A percentile compares a stretch with the other conserved stretches of the same genome.
These are phyloP conservation scores for Diprion similis DNA, from an alignment of 1,140 invertebrate genomes.

Conservation along the genomic window DNA sequence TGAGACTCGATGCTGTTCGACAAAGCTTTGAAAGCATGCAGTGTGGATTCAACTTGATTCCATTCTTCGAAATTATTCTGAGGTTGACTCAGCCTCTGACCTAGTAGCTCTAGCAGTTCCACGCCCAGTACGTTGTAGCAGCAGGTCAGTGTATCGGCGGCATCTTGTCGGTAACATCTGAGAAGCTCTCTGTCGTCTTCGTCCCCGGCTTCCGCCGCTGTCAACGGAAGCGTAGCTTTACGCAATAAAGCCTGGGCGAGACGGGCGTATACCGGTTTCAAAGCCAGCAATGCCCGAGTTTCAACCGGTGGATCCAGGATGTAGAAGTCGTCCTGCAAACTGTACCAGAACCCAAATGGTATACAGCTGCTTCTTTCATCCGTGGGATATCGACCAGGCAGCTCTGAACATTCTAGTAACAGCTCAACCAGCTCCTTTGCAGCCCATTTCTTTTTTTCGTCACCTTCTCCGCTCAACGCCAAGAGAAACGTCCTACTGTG, in stretches of 20 bases:
- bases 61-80: conserved; percentile 56
- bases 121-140: conserved; percentile 80
- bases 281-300: conserved; percentile 56
- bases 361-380: conserved; percentile 80
- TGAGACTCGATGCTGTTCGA: conserved; percentile 75
- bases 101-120: conserved; percentile 72
- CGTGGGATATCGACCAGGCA: conserved; percentile 82
- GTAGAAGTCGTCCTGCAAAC: conserved; percentile 78
- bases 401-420: conserved; percentile 76
- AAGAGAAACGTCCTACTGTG: conserved; percentile 48
- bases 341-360: conserved; percentile 91
- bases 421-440: conserved; percentile 64
- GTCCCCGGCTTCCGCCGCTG: conserved; percentile 52
- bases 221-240: conserved; percentile 68
- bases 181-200: conserved; percentile 85
- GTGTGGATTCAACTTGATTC: conserved; percentile 77
- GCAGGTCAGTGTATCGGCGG: conserved; percentile 88
- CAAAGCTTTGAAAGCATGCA: conserved; percentile 83
- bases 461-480: conserved; percentile 49
- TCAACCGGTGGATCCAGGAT: conserved; percentile 62
- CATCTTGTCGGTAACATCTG: conserved; percentile 90
- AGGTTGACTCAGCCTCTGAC: conserved; percentile 60
- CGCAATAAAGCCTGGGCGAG: conserved; percentile 69
- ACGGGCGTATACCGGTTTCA: conserved; percentile 73
- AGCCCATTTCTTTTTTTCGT: conserved; percentile 52